Percentiles rank a stretch among this genome's conserved stretches.
These are phyloP conservation scores for Chionomys nivalis DNA, from an alignment of 2,113 vertebrate species.

Conservation along the genomic window DNA sequence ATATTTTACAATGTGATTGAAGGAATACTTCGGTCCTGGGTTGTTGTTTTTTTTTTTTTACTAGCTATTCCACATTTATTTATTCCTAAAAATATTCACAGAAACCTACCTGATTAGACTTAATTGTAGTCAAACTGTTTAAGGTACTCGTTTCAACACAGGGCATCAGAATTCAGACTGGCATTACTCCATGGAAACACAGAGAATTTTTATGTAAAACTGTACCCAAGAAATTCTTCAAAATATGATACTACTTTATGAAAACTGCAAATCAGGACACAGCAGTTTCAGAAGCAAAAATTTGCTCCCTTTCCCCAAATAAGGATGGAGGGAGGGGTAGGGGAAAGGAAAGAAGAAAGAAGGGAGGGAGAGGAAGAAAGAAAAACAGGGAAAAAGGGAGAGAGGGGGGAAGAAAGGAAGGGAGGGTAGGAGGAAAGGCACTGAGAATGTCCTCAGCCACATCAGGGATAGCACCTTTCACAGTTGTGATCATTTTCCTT, in stretches of 20 bases:
- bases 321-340: too few species aligned
- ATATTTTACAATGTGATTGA: conserved; percentile 63
- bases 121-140: conserved; percentile 37
- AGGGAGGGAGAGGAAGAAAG: neutral
- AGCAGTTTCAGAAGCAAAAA: conserved; percentile 33
- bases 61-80: conserved; percentile 36
- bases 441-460: neutral
- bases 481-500: neutral
- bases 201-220: conserved; percentile 63
- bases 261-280: conserved; percentile 58
- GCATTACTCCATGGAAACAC: conserved; percentile 18
- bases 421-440: too few species aligned
- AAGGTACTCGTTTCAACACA: conserved; percentile 1
- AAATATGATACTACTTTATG: conserved; percentile 66
- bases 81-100: conserved; percentile 22
- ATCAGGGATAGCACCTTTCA: neutral
- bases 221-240: conserved; percentile 53
- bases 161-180: conserved; percentile 37
- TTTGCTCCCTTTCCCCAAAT: neutral
- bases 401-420: rapidly evolving
- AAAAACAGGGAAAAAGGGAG: neutral
- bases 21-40: conserved; percentile 48
- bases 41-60: conserved; percentile 22
- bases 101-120: conserved; percentile 6
- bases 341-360: too few species aligned